Evolutionary conservation across 2,113 vertebrate species (phyloP).

Genomic region (Hyperopisus bebe): DNA sequence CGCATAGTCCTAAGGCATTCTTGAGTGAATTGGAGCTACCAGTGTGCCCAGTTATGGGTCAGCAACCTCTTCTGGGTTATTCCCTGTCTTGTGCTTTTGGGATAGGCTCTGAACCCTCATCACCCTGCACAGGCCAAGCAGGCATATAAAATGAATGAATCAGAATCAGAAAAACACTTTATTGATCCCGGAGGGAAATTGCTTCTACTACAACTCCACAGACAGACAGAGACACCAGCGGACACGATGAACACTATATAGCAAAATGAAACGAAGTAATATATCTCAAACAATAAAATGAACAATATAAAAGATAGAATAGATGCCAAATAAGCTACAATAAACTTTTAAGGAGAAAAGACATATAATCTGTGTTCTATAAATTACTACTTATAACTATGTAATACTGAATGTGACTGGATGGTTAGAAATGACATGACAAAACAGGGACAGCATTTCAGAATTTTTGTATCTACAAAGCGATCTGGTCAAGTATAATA

Average conservation of each 20-base stretch:
- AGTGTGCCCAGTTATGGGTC: not conserved
- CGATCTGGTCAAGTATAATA: not conserved
- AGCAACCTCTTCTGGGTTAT: not conserved
- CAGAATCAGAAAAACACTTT: not conserved
- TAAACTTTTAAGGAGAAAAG: not conserved
- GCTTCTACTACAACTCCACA: not conserved
- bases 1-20: not conserved
- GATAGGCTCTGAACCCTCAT: not conserved
- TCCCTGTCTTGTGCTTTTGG: not conserved
- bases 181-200: not conserved
- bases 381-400: not conserved
- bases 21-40: not conserved
- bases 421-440: not conserved
- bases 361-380: not conserved
- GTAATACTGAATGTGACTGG: not conserved
- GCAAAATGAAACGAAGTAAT: not conserved
- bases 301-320: not conserved
- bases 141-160: not conserved
- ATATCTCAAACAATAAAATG: not conserved
- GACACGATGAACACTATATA: not conserved
- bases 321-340: not conserved
- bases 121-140: not conserved
- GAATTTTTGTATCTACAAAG: not conserved
- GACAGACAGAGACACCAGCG: not conserved
- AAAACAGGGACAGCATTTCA: not conserved